phyloP scores from a whole-genome alignment of 2,113 vertebrate genomes.

The Myocastor coypus region DNA sequence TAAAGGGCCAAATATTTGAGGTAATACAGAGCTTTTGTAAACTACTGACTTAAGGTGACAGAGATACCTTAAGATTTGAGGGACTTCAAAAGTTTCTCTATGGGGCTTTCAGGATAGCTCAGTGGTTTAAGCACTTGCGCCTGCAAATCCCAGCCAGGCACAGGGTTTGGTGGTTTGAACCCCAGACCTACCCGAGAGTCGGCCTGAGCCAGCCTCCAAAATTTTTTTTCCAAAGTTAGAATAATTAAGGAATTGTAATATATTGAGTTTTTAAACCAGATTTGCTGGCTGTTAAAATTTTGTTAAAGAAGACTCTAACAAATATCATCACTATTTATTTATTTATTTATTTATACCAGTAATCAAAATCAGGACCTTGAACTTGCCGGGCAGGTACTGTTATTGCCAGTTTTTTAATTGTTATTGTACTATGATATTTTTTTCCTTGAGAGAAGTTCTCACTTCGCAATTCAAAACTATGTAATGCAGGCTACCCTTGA shows the following conservation, averaged over 20 bases:
- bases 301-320: constrained; percentile 16
- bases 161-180: too few relatives aligned
- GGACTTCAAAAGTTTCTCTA: neutral
- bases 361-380: too few relatives aligned
- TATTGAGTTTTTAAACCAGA: constrained; percentile 29
- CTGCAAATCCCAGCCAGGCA: too few relatives aligned
- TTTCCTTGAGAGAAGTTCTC: neutral
- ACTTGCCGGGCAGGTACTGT: too few relatives aligned
- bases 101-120: too few relatives aligned
- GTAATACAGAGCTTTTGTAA: constrained; percentile 22
- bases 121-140: too few relatives aligned
- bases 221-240: neutral
- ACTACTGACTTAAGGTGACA: neutral
- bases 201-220: too few relatives aligned
- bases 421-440: neutral
- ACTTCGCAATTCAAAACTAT: neutral
- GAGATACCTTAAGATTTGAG: constrained; percentile 31
- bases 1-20: neutral
- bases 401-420: neutral
- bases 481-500: neutral
- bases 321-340: neutral
- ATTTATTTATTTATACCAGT: too few relatives aligned
- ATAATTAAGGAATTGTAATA: constrained; percentile 27
- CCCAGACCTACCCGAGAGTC: too few relatives aligned
- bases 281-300: constrained; percentile 33